Evolutionary conservation across 1,140 invertebrate genomes (phyloP).

Genomic region (Monochamus saltuarius): DNA sequence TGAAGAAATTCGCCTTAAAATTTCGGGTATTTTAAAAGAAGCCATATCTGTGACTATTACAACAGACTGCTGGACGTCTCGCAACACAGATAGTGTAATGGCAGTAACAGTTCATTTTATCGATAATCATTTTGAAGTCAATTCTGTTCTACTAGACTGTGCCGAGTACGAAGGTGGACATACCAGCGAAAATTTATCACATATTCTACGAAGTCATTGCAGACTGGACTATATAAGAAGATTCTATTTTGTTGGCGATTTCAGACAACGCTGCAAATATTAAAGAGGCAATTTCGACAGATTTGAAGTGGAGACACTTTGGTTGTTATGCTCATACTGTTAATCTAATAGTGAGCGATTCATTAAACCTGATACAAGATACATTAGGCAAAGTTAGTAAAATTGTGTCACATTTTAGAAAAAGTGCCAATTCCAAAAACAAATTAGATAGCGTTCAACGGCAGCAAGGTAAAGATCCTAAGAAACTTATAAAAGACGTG

Average conservation of each 20-base stretch:
- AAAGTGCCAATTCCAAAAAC: constrained; percentile 28
- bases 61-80: constrained; percentile 21
- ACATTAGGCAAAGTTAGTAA: constrained; percentile 30
- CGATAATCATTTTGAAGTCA: constrained; percentile 22
- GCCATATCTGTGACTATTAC: no score
- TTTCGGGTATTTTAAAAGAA: no score
- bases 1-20: no score
- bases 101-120: constrained; percentile 26
- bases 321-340: constrained; percentile 38
- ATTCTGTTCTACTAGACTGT: constrained; percentile 25
- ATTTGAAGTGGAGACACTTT: constrained; percentile 32
- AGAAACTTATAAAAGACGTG: constrained; percentile 30
- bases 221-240: constrained; percentile 25
- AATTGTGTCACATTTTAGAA: constrained; percentile 39
- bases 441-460: constrained; percentile 32
- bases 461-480: constrained; percentile 1
- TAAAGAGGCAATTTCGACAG: constrained; percentile 28
- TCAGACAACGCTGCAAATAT: constrained; percentile 43
- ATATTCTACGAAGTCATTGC: constrained; percentile 27
- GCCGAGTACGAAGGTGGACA: constrained; percentile 11
- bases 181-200: constrained; percentile 26
- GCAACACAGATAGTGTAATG: constrained; percentile 23
- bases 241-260: constrained; percentile 17
- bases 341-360: no score
- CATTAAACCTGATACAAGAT: not conserved